These are phyloP conservation scores for Blastobasis lacticolella DNA, from an alignment of 2,888 invertebrate species.

Conservation along the genomic window DNA sequence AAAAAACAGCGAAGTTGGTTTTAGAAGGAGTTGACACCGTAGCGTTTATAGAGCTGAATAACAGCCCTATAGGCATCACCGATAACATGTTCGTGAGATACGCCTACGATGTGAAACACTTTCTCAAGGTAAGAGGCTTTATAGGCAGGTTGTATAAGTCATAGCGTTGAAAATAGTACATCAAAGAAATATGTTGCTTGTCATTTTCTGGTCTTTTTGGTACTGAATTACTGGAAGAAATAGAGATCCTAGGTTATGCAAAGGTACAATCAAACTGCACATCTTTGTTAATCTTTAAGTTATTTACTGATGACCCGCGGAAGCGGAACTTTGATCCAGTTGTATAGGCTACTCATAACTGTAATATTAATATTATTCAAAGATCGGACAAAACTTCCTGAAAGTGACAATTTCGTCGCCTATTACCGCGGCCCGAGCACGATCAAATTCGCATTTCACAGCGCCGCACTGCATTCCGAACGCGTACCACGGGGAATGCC, in stretches of 20 bases:
- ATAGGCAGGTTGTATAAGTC: no score
- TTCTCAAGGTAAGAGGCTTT: neutral
- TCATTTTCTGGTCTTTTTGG: no score
- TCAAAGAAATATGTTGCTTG: no score
- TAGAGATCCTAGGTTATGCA: no score
- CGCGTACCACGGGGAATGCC: conserved; percentile 90
- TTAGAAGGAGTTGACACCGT: conserved; percentile 92
- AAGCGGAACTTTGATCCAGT: no score
- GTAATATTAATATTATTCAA: conserved; percentile 8
- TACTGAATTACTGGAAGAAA: no score
- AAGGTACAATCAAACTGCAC: no score
- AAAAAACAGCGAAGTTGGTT: conserved; percentile 65
- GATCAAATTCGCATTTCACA: conserved; percentile 56
- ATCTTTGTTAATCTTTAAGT: no score
- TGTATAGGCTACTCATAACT: no score
- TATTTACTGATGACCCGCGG: no score
- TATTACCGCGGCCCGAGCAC: conserved; percentile 70
- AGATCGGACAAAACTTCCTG: conserved; percentile 75
- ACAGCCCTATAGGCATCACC: conserved; percentile 75
- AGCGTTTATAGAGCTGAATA: conserved; percentile 82
- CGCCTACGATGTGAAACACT: conserved; percentile 77
- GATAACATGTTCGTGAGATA: conserved; percentile 92
- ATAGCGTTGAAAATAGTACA: no score
- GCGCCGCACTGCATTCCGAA: conserved; percentile 86
- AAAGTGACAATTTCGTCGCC: conserved; percentile 78